Evolutionary conservation across 2,888 invertebrate genomes (phyloP), one percentile per base, ranked within the genome.

Genomic region (Platycheirus rosarum): DNA sequence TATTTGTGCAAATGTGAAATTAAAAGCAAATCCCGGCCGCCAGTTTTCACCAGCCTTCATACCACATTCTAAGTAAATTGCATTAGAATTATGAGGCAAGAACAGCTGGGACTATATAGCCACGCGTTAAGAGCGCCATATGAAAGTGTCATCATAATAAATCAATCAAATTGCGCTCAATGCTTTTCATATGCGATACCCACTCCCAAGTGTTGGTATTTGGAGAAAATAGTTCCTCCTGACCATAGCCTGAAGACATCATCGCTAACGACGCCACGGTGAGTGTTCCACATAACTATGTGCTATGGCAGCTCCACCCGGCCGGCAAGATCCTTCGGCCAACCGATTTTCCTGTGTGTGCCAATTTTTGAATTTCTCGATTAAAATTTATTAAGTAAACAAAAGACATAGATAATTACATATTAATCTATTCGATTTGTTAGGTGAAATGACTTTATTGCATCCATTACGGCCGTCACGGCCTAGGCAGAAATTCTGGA

Each of bases 101-200:
- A 42, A 40, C 29, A 23, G 16, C 13, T 29, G 14, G 13, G 9
- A 3, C 26, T 4, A 1, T 4, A 1, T 13, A 3, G n/a, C 23
- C 20, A 13, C 7, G 49, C 29, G 16, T 32, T 29, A 32, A 2
- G 6, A 3, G 13, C 53, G 42, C 37, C 60, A 48, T 32, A 51
- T 42, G 51, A 66, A 78, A 71, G 60, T 71, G 77, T 78, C 77
- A 60, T 71, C 66, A 53, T 53, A 62, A 78, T 71, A 78, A 78
- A 78, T 78, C 77, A 77, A 77, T 77, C 77, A 78, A 78, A 78
- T 60, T 66, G 77, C 66, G 51, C 51, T 65, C 66, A 26, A 71
- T 63, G 71, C 35, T n/a, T 70, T 44, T 53, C 62, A 76, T 55
- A 62, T 14, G 48, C 37, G 26, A 26, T 37, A 37, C 71, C 71